Base-by-base conservation (phyloP, 2,888 invertebrate species). In the Eurois occulta region DNA sequence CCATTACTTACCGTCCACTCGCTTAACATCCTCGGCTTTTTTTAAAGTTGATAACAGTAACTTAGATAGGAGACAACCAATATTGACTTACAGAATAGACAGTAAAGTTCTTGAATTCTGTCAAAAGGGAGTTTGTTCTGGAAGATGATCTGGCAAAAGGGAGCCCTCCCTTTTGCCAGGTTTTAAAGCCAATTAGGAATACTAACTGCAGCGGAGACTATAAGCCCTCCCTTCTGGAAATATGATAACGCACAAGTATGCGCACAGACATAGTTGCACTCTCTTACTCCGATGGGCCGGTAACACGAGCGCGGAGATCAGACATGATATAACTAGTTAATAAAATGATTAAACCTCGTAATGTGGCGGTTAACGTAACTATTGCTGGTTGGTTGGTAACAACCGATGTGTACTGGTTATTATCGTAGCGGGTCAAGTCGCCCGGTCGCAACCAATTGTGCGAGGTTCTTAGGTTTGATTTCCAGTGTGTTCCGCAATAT, bases 381-480 rank as follows among this genome's bases (percentile, higher is more conserved):
- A 55, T 80, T 38, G 74, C 21, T 32, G 81, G 60, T 1, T 60
- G 32, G 60, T 79, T 48, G 41, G 81, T 43, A 38, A 35, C 64
- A 86, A 75, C 86, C 62, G 73, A 81, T 55, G 16, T 0, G 24
- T 43, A 68, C 81, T 48, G 69, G 86, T 80, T 80, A 60, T 64
- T 74, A 81, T 71, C 73, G 48, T 35, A n/a, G 10, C 13, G 28
- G 78, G 80, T 75, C 80, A 77, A 66, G 69, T 52, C 70, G 38
- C 43, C 55, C 41, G 66, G 68, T 70, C 52, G 41, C 60, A n/a
- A 58, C 28, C 71, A 75, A 80, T 83, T 83, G 75, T 74, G 38
- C 41, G 18, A 6, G 18, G 67, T 13, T 43, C 48, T 48, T 46
- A 67, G 67, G 70, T 46, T 52, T 8, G 24, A 21, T 24, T n/a